Evolutionary conservation across 92 coral and sea anemone genomes (phyloP).

Genomic region (Micromussa lordhowensis): DNA sequence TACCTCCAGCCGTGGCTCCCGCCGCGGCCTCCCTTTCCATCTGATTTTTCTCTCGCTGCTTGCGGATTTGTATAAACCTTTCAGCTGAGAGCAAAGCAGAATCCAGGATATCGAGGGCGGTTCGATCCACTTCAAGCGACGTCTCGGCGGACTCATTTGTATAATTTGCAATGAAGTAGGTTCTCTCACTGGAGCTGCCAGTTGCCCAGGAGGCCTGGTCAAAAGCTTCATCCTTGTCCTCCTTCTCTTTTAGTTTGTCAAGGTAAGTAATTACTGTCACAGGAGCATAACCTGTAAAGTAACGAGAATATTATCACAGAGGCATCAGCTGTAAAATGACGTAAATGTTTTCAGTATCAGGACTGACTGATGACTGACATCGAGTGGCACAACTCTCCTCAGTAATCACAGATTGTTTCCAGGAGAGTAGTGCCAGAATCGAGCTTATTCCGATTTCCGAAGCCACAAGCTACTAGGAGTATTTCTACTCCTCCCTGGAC

Average conservation of each 20-base stretch:
- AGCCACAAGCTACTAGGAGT: no score
- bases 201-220: slow-evolving; percentile 81
- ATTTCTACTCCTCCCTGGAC: no score
- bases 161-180: slow-evolving; percentile 82
- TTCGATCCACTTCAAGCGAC: slow-evolving; percentile 60
- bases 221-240: slow-evolving; percentile 72
- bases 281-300: slow-evolving; percentile 72
- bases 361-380: background rate
- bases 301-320: background rate
- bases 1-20: slow-evolving; percentile 6
- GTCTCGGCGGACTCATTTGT: slow-evolving; percentile 34
- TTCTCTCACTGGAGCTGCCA: slow-evolving; percentile 82
- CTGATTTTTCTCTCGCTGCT: slow-evolving; percentile 67
- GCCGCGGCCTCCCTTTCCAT: slow-evolving; percentile 30
- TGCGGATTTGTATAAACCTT: slow-evolving; percentile 71
- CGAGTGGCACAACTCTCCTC: no score
- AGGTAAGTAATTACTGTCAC: slow-evolving; percentile 83
- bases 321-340: background rate
- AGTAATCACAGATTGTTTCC: no score
- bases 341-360: background rate
- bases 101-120: slow-evolving; percentile 72
- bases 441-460: no score
- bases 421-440: no score
- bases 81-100: slow-evolving; percentile 77
- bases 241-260: slow-evolving; percentile 60